A percentile compares a stretch with the other conserved stretches of the same genome.
Conservation (phyloP, 2,888 invertebrate genomes). For the Drosophila peninsularis region DNA sequence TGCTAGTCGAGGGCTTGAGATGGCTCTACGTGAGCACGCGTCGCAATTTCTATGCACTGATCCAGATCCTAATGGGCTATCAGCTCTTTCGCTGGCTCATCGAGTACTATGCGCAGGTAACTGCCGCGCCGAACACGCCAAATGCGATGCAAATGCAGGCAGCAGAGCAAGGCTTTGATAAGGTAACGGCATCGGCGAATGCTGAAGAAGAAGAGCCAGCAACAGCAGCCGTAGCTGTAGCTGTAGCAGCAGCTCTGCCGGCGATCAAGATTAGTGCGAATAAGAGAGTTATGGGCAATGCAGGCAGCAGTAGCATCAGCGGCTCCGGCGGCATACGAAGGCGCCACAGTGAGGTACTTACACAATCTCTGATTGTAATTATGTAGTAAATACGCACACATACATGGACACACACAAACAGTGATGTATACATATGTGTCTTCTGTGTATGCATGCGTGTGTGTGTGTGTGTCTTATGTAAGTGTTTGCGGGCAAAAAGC, state of each 20-base stretch:
- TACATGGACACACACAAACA: background rate
- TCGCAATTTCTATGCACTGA: conserved; percentile 42
- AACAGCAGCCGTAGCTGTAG: conserved; percentile 11
- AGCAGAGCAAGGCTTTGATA: conserved; percentile 35
- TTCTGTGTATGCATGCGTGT: conserved; percentile 6
- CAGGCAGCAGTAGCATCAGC: conserved; percentile 53
- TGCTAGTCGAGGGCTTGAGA: conserved; percentile 63
- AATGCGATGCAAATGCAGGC: conserved; percentile 17
- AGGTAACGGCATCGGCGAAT: conserved; percentile 32
- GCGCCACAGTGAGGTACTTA: conserved; percentile 74
- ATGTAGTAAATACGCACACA: conserved; percentile 39
- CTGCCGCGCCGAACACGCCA: conserved; percentile 29
- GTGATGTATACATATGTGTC: conserved; percentile 2
- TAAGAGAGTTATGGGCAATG: conserved; percentile 66
- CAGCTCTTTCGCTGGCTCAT: conserved; percentile 75
- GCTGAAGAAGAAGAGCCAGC: conserved; percentile 19
- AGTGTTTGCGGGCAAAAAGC: too few relatives aligned
- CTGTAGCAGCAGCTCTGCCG: conserved; percentile 28
- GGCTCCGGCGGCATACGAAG: conserved; percentile 34
- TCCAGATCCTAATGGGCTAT: conserved; percentile 65
- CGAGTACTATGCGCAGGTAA: conserved; percentile 59
- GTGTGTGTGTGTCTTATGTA: conserved; percentile 14
- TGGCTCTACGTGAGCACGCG: conserved; percentile 56
- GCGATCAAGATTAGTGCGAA: conserved; percentile 39
- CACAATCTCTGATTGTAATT: conserved; percentile 63